Evolutionary conservation across 37 sponge, comb jelly and placozoan genomes (phyloP).

Genomic region (Bolinopsis microptera): DNA sequence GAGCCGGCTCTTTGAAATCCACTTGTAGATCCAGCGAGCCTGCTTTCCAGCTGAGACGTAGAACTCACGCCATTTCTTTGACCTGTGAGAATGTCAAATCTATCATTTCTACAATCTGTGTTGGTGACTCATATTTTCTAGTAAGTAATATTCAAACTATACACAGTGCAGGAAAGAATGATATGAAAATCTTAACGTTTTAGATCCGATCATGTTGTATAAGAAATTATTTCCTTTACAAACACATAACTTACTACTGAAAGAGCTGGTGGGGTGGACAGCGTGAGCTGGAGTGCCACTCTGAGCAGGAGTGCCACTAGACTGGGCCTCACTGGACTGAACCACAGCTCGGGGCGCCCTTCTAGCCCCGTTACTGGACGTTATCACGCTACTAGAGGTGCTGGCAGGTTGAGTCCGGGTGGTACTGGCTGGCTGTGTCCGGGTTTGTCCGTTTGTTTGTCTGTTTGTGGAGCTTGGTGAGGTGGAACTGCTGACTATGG

Average conservation of each 20-base stretch:
- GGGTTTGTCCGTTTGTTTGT: not conserved
- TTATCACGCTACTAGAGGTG: conserved; percentile 11
- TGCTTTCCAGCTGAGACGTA: not conserved
- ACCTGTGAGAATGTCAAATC: not conserved
- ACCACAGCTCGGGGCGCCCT: not conserved
- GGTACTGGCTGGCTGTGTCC: not conserved
- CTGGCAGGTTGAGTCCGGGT: not conserved
- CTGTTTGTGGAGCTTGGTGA: not conserved
- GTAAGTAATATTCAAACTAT: too few species aligned
- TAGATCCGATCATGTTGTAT: too few species aligned
- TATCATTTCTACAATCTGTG: too few species aligned
- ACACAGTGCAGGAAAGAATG: too few species aligned
- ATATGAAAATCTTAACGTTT: too few species aligned
- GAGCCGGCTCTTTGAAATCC: not conserved
- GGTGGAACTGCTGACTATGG: conserved; percentile 49
- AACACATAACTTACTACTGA: not conserved
- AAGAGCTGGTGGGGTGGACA: not conserved
- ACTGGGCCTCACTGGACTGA: not conserved
- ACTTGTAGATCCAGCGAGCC: not conserved
- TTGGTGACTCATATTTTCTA: too few species aligned
- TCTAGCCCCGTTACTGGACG: not conserved
- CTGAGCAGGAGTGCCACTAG: not conserved
- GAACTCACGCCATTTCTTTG: conserved; percentile 24
- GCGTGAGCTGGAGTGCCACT: not conserved
- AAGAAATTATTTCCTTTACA: too few species aligned